A percentile compares a stretch with the other conserved stretches of the same genome.
phyloP scores from a whole-genome alignment of 35 echinoderm and acorn worm genomes.

The Apostichopus japonicus region DNA sequence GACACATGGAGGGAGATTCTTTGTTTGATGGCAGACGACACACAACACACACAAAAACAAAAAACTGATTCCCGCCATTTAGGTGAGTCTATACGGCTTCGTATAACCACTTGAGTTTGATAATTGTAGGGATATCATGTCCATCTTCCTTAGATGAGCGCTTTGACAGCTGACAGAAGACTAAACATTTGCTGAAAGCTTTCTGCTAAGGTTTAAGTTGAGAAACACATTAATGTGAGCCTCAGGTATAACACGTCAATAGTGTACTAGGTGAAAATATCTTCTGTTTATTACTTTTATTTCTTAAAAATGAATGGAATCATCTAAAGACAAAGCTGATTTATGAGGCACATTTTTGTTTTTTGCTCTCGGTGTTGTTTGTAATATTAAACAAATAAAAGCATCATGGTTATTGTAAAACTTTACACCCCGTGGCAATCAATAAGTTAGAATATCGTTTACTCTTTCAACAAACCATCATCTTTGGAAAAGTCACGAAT shows the following conservation, averaged over 20 bases:
- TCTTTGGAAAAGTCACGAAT: neutral
- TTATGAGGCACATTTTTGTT: no score
- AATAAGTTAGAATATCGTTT: neutral
- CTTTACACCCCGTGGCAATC: neutral
- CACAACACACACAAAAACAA: no score
- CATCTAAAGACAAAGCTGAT: no score
- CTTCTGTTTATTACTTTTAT: no score
- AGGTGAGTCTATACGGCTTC: neutral
- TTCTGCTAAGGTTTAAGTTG: neutral
- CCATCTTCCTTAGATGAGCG: conserved; percentile 25
- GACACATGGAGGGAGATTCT: conserved; percentile 20
- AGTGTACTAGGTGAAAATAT: no score
- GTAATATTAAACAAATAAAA: conserved; percentile 1
- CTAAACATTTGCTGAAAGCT: neutral
- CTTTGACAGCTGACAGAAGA: neutral
- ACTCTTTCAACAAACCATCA: neutral
- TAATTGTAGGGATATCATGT: conserved; percentile 17
- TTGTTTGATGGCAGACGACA: conserved; percentile 33
- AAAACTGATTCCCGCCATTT: neutral
- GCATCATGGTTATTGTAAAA: neutral
- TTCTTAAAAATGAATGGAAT: no score
- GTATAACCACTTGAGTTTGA: neutral
- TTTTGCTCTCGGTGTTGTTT: no score
- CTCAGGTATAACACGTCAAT: neutral
- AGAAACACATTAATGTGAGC: conserved; percentile 6